Evolutionary conservation across 2,888 invertebrate genomes (phyloP).

Genomic region (Carabus problematicus): DNA sequence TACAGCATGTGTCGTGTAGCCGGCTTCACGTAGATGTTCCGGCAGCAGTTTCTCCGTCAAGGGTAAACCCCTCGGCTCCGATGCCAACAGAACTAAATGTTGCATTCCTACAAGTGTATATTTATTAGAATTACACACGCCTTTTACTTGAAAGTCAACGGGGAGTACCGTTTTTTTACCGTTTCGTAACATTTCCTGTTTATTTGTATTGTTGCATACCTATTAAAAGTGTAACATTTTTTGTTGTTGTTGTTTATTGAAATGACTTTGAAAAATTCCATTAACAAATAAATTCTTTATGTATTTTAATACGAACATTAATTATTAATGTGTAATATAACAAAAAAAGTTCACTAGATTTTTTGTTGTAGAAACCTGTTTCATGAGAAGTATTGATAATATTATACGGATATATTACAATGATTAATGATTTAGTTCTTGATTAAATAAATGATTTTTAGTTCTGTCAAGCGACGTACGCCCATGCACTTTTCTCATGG

Average conservation of each 20-base stretch:
- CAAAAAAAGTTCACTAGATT: too few relatives aligned
- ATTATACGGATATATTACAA: too few relatives aligned
- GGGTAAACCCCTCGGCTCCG: slow-evolving; percentile 78
- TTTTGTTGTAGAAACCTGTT: too few relatives aligned
- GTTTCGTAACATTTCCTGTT: background rate
- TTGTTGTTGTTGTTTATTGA: slow-evolving; percentile 1
- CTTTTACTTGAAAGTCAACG: background rate
- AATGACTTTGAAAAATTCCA: background rate
- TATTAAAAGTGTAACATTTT: background rate
- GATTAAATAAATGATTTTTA: background rate
- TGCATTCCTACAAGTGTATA: slow-evolving; percentile 68
- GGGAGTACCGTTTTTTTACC: background rate
- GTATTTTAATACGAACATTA: slow-evolving; percentile 2
- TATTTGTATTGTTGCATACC: too few relatives aligned
- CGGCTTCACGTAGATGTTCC: slow-evolving; percentile 69
- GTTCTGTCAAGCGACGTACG: too few relatives aligned
- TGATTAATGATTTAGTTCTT: background rate
- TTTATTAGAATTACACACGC: background rate
- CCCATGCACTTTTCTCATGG: too few relatives aligned
- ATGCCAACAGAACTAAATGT: slow-evolving; percentile 72
- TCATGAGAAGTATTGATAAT: too few relatives aligned
- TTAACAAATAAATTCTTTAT: background rate
- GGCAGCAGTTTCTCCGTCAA: slow-evolving; percentile 65
- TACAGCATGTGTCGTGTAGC: slow-evolving; percentile 78
- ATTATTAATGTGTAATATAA: too few relatives aligned